Evolutionary conservation across 37 sponge, comb jelly and placozoan species (phyloP), one percentile per base, ranked within the genome.

Genomic region (Axinella damicornis): DNA sequence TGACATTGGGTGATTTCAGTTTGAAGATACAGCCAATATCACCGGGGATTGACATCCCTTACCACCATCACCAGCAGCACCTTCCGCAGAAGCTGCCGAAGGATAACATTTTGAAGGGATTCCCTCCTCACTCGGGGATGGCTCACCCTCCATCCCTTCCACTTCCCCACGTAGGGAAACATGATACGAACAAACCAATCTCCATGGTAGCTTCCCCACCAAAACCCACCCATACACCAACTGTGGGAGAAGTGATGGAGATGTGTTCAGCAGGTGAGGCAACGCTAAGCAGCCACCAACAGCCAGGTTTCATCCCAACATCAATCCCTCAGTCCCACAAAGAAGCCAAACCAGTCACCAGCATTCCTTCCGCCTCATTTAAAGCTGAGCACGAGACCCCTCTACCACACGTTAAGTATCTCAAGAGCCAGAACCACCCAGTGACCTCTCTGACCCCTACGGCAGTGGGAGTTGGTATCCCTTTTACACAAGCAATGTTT

Each of bases 21-120:
- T 13, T 84, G 20, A 79, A 73, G 66, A 67, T 84, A 2, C 86
- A 74, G 36, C 91, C 91, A 2, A 91, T 91, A 2, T 91, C 91
- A 0, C 91, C 91, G 25, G 91, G 91, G 0, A 60, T 69, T 52
- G 87, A 86, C 14, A 18, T 31, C 65, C 60, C 74, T 13, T 19
- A 11, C 2, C 15, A 17, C 13, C 65, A 68, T 24, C 74, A 46
- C 12, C 83, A 88, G 36, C 69, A 82, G 15, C 84, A 53, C 19
- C n/a, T 72, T 53, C 24, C 73, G 15, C 32, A 38, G n/a, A 24
- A 28, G 30, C 30, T 28, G 21, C 33, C 77, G 5, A 58, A 55
- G 54, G 61, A 57, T 55, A 46, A 46, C 9, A 46, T 4, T 46
- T 46, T 9, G 9, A 46, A 4, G 9, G 46, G 46, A 46, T 46